Evolutionary conservation across 2,797 vertebrate genomes (phyloP).

Genomic region (Parotocinclus haroldoi): DNA sequence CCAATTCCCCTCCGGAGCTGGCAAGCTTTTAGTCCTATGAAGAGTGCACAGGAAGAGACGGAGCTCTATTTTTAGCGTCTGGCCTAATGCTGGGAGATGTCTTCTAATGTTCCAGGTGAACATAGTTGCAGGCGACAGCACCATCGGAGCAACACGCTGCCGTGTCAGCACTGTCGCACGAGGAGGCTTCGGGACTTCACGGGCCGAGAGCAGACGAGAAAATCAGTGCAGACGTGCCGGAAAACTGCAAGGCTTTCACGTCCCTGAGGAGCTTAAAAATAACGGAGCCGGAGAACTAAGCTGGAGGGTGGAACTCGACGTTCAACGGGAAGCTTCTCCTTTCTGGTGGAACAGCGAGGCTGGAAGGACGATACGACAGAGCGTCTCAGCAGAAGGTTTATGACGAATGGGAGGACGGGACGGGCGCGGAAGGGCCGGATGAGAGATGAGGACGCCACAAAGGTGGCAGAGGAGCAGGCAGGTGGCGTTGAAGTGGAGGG

Average conservation of each 20-base stretch:
- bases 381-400: constrained; percentile 35
- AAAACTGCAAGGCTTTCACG: background rate
- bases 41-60: constrained; percentile 29
- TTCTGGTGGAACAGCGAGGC: background rate
- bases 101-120: constrained; percentile 40
- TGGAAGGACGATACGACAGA: constrained; percentile 10
- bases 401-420: constrained; percentile 29
- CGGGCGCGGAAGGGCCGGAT: constrained; percentile 46
- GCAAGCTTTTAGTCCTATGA: constrained; percentile 22
- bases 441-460: constrained; percentile 62
- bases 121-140: constrained; percentile 49
- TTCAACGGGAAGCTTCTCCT: background rate
- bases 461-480: constrained; percentile 59
- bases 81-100: constrained; percentile 37
- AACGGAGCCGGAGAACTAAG: background rate
- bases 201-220: constrained; percentile 10
- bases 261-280: constrained; percentile 2
- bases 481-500: constrained; percentile 71
- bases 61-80: constrained; percentile 50
- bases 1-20: constrained; percentile 36
- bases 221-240: background rate
- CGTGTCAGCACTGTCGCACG: constrained; percentile 41
- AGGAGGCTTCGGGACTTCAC: constrained; percentile 33
- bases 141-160: constrained; percentile 25
- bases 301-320: background rate